Evolutionary conservation across 2,797 vertebrate genomes (phyloP).

Genomic region (Euthynnus affinis): DNA sequence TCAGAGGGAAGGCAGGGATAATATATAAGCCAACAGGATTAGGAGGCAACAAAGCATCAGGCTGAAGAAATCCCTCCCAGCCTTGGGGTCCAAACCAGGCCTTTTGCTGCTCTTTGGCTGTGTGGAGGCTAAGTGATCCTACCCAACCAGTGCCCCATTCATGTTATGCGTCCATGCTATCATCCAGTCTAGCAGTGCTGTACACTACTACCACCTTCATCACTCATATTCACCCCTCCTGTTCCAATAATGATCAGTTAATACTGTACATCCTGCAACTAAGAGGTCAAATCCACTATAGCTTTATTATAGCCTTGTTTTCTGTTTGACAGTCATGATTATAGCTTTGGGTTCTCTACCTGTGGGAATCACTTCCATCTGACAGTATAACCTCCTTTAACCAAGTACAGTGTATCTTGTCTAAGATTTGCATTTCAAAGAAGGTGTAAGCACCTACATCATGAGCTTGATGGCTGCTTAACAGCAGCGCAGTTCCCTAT

Average conservation of each 20-base stretch:
- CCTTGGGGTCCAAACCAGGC: slow-evolving; percentile 64
- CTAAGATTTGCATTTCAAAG: slow-evolving; percentile 78
- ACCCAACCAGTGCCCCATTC: slow-evolving; percentile 38
- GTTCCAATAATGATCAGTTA: slow-evolving; percentile 26
- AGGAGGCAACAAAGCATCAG: slow-evolving; percentile 84
- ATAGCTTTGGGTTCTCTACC: slow-evolving; percentile 42
- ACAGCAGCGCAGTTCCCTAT: slow-evolving; percentile 65
- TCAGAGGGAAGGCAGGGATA: slow-evolving; percentile 79
- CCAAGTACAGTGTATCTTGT: slow-evolving; percentile 56
- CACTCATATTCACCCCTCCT: slow-evolving; percentile 33
- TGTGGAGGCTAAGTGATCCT: slow-evolving; percentile 46
- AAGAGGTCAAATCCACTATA: slow-evolving; percentile 46
- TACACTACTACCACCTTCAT: slow-evolving; percentile 9
- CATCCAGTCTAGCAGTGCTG: slow-evolving; percentile 19
- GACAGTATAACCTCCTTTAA: slow-evolving; percentile 59
- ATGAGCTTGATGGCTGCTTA: slow-evolving; percentile 69
- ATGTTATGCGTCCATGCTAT: slow-evolving; percentile 15
- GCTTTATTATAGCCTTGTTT: slow-evolving; percentile 29
- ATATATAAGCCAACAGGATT: slow-evolving; percentile 83
- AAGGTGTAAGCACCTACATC: slow-evolving; percentile 58
- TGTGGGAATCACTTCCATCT: slow-evolving; percentile 50
- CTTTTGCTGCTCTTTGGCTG: slow-evolving; percentile 57
- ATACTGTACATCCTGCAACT: slow-evolving; percentile 33
- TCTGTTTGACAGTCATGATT: slow-evolving; percentile 58
- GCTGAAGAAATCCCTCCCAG: slow-evolving; percentile 77